A percentile compares a stretch with the other conserved stretches of the same genome.
These are phyloP conservation scores for Eudyptes chrysolophus DNA, from an alignment of 2,113 vertebrate genomes.

Conservation along the genomic window DNA sequence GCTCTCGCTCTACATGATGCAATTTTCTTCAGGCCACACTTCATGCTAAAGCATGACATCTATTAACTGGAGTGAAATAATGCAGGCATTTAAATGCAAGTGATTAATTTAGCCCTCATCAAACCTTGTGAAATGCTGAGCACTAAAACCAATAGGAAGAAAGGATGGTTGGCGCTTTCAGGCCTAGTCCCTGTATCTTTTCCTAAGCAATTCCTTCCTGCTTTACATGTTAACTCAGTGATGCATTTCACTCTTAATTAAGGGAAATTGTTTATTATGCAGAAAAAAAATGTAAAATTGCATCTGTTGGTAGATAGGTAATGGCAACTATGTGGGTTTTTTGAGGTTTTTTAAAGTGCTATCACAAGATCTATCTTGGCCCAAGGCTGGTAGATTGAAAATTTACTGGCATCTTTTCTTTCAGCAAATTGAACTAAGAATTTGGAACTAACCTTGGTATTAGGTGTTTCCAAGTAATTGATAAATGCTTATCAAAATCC, in stretches of 20 bases:
- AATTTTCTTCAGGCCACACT: not conserved
- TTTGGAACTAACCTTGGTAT: not conserved
- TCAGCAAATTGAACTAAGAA: not conserved
- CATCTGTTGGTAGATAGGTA: not conserved
- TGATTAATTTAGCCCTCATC: not conserved
- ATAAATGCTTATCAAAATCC: not conserved
- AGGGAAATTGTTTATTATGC: not conserved
- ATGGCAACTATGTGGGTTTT: not conserved
- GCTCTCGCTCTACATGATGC: not conserved
- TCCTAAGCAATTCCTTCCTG: not conserved
- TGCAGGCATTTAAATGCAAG: not conserved
- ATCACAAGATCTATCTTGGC: not conserved
- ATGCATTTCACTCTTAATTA: not conserved
- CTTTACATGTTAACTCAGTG: not conserved
- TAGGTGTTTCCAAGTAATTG: not conserved
- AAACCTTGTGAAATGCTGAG: not conserved
- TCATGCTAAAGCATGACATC: not conserved
- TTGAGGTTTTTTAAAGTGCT: not conserved
- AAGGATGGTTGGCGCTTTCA: not conserved
- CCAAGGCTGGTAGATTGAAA: not conserved
- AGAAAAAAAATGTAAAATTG: not conserved
- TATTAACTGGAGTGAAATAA: not conserved
- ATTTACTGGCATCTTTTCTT: not conserved
- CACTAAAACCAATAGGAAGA: not conserved
- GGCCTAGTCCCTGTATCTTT: not conserved